Base-by-base conservation (phyloP, 1,140 invertebrate genomes). In the Drosophila navojoa region DNA sequence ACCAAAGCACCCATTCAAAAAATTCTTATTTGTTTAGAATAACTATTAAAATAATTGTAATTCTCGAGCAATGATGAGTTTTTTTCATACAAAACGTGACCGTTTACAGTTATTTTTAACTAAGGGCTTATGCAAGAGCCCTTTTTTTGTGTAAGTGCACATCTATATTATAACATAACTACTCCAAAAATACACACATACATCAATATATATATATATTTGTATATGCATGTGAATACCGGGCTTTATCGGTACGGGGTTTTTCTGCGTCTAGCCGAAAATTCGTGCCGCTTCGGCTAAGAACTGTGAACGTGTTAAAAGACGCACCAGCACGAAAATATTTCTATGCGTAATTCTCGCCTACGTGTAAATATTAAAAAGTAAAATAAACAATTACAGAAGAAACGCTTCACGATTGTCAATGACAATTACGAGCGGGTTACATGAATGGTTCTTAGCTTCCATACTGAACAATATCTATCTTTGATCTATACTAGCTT, bases 281-380 rank as follows among this genome's bases (percentile, higher is more conserved):
- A 71, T 67, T 81, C 79, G 79, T 81, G 79, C 63, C 69, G 22
- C 66, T 71, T 35, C n/a, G 38, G 10, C 22, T 38, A 55, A 69
- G 58, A 57, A 7, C 55, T 50, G 27, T 52, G 76, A 84, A 82
- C 79, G 79, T 82, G 80, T 82, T 76, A 60, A 50, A 75, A 63
- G 71, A 62, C 57, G 75, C 60, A 57, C 29, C 27, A 53, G 35
- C 35, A 44, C 40, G n/a, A 47, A 45, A 69, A 60, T 74, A 77
- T 61, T 74, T 74, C 49, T 40, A 57, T 70, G 71, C 71, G 71
- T 77, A 77, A 74, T 54, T 72, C 53, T 63, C 57, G 75, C 40
- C 75, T 77, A 77, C 75, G 75, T 77, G 75, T 77, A 77, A 77
- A 77, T 68, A 59, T 42, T 40, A 76, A 69, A 44, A 75, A 71